Conservation (phyloP, 2,797 vertebrate species). For the Acipenser oxyrinchus region DNA sequence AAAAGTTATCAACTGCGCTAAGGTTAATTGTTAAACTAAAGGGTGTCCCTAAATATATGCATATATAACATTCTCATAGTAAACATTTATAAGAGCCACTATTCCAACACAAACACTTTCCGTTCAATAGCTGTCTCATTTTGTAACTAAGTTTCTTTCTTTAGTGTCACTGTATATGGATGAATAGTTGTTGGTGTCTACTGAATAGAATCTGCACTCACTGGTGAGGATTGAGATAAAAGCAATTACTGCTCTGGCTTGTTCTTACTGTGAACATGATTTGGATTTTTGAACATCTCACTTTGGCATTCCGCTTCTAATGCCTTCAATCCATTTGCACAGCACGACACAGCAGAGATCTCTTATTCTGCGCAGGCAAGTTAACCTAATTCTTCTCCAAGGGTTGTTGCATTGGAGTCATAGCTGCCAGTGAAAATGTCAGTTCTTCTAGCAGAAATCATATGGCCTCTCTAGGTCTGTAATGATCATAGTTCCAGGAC, state of each 20-base stretch:
- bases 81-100: too few species aligned
- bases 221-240: constrained; percentile 12
- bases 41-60: too few species aligned
- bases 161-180: too few species aligned
- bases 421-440: neutral
- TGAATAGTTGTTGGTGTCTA: too few species aligned
- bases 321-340: constrained; percentile 9
- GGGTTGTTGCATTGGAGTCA: neutral
- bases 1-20: too few species aligned
- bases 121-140: too few species aligned
- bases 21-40: too few species aligned
- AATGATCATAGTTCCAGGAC: constrained; percentile 17
- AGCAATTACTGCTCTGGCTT: constrained; percentile 17
- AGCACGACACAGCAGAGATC: constrained; percentile 13
- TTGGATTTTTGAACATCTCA: constrained; percentile 16
- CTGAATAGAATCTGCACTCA: too few species aligned
- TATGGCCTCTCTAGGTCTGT: too few species aligned
- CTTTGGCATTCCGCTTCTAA: constrained; percentile 15
- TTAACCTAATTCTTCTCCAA: constrained; percentile 9
- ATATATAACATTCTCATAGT: too few species aligned
- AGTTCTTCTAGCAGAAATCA: constrained; percentile 11
- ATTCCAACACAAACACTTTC: too few species aligned
- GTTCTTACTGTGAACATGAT: constrained; percentile 18
- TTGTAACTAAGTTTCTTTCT: too few species aligned
- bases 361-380: constrained; percentile 16